Evolutionary conservation across 2,888 invertebrate genomes (phyloP).

Genomic region (Acanthosepion lycidas): DNA sequence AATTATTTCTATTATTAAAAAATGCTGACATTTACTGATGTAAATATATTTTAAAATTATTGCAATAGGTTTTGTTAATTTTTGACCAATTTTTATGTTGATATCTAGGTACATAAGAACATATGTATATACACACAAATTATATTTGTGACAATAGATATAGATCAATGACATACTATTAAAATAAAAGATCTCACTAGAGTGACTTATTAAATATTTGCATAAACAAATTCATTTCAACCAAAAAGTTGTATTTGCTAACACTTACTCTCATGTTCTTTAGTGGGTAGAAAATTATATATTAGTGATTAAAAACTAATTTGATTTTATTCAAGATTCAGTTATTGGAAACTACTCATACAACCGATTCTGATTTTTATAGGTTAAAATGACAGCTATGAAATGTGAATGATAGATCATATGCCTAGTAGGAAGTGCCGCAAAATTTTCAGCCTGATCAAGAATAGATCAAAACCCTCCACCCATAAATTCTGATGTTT

Average conservation of each 20-base stretch:
- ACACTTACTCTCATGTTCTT: no score
- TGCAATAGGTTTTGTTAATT: no score
- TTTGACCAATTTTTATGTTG: no score
- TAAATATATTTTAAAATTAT: no score
- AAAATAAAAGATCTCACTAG: not conserved
- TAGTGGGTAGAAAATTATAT: not conserved
- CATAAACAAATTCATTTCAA: not conserved
- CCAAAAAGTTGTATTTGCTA: not conserved
- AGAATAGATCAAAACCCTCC: no score
- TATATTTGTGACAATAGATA: not conserved
- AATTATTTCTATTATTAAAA: no score
- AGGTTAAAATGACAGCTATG: not conserved
- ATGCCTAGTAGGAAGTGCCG: not conserved
- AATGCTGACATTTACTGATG: no score
- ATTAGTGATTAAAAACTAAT: not conserved
- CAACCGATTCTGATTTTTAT: not conserved
- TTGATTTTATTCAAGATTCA: not conserved
- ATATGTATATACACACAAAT: no score
- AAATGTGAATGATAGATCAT: not conserved
- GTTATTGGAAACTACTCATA: not conserved
- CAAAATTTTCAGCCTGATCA: not conserved
- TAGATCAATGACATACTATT: not conserved
- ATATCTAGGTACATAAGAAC: no score
- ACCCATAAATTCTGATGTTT: no score
- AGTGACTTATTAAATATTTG: not conserved